These are phyloP conservation scores for Philotrypesis tridentata DNA, from an alignment of 1,140 invertebrate genomes.

Conservation along the genomic window DNA sequence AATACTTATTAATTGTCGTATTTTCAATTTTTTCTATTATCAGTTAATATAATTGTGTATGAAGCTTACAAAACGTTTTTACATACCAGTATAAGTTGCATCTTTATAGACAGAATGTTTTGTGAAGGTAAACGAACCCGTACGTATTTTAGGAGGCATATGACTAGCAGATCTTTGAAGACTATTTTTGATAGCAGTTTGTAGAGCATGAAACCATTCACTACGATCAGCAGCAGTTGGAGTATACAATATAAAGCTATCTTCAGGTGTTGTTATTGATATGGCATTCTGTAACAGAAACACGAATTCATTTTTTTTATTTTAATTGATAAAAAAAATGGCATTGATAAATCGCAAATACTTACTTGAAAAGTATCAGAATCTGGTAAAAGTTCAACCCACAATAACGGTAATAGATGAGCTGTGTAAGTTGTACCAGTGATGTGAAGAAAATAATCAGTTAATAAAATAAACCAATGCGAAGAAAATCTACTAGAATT, in stretches of 20 bases:
- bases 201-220: slow-evolving; percentile 85
- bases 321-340: slow-evolving; percentile 34
- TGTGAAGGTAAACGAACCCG: slow-evolving; percentile 82
- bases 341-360: slow-evolving; percentile 41
- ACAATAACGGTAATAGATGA: slow-evolving; percentile 83
- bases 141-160: slow-evolving; percentile 81
- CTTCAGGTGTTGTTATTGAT: slow-evolving; percentile 84
- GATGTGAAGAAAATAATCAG: slow-evolving; percentile 83
- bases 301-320: slow-evolving; percentile 8
- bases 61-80: slow-evolving; percentile 32
- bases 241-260: slow-evolving; percentile 81
- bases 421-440: slow-evolving; percentile 77
- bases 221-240: slow-evolving; percentile 80
- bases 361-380: slow-evolving; percentile 75
- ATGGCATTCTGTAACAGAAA: slow-evolving; percentile 76
- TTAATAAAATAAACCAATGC: slow-evolving; percentile 86
- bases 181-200: slow-evolving; percentile 77
- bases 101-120: slow-evolving; percentile 84
- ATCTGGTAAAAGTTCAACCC: slow-evolving; percentile 82
- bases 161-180: slow-evolving; percentile 66
- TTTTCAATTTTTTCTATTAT: neutral
- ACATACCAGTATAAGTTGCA: slow-evolving; percentile 80
- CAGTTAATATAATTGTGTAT: no score
- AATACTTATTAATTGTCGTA: slow-evolving; percentile 34
- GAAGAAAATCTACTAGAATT: slow-evolving; percentile 81